A percentile compares a stretch with the other conserved stretches of the same genome.
Conservation (phyloP, 2,797 vertebrate genomes). For the Danio aesculapii region DNA sequence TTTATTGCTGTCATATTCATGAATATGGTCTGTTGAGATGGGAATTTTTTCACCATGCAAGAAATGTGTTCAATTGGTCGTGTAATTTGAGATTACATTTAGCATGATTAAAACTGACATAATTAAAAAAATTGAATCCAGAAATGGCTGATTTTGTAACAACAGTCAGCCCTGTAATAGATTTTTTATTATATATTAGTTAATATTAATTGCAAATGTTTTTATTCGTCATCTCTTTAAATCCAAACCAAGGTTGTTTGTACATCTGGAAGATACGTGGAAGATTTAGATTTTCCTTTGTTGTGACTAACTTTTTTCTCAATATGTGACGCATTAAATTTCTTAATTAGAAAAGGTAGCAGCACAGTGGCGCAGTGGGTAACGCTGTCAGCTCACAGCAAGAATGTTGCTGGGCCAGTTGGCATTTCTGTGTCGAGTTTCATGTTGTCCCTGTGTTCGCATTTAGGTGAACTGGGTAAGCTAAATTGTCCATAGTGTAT, state of each 20-base stretch:
- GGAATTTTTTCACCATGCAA: slow-evolving; percentile 27
- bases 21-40: slow-evolving; percentile 15
- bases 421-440: too few relatives aligned
- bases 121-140: neutral
- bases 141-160: neutral
- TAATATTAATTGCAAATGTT: neutral
- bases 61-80: slow-evolving; percentile 2
- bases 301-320: neutral
- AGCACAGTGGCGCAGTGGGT: too few relatives aligned
- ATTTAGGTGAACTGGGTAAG: too few relatives aligned
- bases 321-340: too few relatives aligned
- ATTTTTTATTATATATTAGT: too few relatives aligned
- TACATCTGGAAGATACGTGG: neutral
- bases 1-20: slow-evolving; percentile 32
- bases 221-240: slow-evolving; percentile 20
- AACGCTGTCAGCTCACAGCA: too few relatives aligned
- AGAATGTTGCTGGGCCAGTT: too few relatives aligned
- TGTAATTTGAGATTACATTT: slow-evolving; percentile 5
- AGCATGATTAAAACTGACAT: neutral
- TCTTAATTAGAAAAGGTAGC: too few relatives aligned
- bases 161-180: neutral
- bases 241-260: neutral
- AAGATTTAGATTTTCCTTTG: neutral
- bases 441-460: too few relatives aligned
- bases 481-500: too few relatives aligned